These are phyloP conservation scores for Eupithecia subumbrata DNA, from an alignment of 2,888 invertebrate genomes.

Conservation along the genomic window DNA sequence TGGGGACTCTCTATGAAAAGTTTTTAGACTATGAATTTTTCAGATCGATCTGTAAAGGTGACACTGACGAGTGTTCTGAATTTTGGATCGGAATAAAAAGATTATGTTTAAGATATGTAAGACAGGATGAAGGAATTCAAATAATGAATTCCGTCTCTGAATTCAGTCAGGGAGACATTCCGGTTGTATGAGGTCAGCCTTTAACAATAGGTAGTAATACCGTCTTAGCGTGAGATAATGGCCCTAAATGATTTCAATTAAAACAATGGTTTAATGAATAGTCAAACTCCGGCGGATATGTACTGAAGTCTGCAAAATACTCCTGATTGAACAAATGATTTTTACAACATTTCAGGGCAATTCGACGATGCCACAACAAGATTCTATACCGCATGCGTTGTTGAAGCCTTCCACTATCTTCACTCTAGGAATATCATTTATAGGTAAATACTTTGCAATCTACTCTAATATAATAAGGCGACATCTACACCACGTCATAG, in stretches of 20 bases:
- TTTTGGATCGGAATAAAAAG: not conserved
- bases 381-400: constrained; percentile 98
- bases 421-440: constrained; percentile 99
- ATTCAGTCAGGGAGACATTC: not conserved
- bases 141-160: not conserved
- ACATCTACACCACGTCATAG: not conserved
- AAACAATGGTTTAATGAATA: not conserved
- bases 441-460: constrained; percentile 64
- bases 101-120: not conserved
- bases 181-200: not conserved
- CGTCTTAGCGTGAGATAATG: not conserved
- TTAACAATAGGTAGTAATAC: not conserved
- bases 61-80: not conserved
- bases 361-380: constrained; percentile 97
- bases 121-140: not conserved
- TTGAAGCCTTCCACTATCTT: constrained; percentile 98
- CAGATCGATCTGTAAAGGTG: too few relatives aligned
- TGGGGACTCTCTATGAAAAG: too few relatives aligned
- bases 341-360: constrained; percentile 79
- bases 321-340: not conserved
- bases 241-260: not conserved
- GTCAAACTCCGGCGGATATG: not conserved
- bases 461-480: not conserved
- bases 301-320: not conserved
- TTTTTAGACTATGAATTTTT: not conserved